Evolutionary conservation across 2,888 invertebrate genomes (phyloP), one percentile per base, ranked within the genome.

Genomic region (Acleris literana): DNA sequence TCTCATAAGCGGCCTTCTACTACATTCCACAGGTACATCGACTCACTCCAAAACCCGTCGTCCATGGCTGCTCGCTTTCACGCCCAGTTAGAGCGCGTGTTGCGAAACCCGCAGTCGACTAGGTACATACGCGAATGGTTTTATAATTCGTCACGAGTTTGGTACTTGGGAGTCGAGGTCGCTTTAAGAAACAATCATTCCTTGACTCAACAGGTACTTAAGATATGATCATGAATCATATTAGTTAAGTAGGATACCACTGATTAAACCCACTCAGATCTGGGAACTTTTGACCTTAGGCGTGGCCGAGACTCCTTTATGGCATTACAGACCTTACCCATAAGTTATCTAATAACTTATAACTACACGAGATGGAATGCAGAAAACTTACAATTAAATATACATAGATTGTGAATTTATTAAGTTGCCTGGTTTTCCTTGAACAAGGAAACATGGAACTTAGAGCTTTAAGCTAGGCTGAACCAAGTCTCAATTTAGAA

Each of bases 1-100:
- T 86, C 87, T 83, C 87, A 87, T 84, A 78, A 71, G 70, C 82
- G 78, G 80, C 87, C 87, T 86, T 83, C 79, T 71, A 76, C 69
- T 43, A 70, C 39, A 62, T 58, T 58, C 57, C 57, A 54, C 49
- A 68, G 58, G 63, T 33, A 60, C 69, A 51, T 71, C 68, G 71
- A 70, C 67, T 51, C 63, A 52, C 25, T 60, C 54, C 33, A 29
- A 56, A 61, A 72, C 69, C 68, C 66, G 76, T 68, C 70, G 71
- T 74, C 70, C 77, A 73, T 72, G 74, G 75, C 71, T 71, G 69
- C 67, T 64, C 69, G 68, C 66, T 67, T 68, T 71, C 70, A 68
- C 68, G 68, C 79, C 80, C 78, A 78, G 81, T 83, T 62, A n/a
- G 39, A 61, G 57, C 52, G 71, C 18, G 25, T 56, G 49, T 75